Evolutionary conservation across 92 coral and sea anemone genomes (phyloP).

Genomic region (Heteractis magnifica): DNA sequence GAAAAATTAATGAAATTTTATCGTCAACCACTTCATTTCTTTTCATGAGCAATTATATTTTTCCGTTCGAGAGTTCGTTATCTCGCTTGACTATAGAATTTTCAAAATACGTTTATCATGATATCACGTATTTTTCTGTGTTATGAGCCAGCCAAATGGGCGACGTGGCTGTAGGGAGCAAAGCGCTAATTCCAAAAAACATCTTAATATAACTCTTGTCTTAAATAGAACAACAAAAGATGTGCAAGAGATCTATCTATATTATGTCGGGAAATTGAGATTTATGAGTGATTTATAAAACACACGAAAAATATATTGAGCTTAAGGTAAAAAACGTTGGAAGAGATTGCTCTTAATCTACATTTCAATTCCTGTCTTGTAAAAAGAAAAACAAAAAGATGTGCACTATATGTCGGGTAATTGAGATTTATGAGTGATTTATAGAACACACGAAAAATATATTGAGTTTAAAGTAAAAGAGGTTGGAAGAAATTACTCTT

Average conservation of each 20-base stretch:
- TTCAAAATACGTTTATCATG: not conserved
- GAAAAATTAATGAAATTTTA: not conserved
- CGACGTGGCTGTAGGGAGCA: not conserved
- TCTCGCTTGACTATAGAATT: not conserved
- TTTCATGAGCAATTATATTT: not conserved
- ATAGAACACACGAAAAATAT: no score
- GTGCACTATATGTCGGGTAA: no score
- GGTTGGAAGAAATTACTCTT: no score
- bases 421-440: no score
- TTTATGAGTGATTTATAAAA: not conserved
- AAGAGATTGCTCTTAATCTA: no score
- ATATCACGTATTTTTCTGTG: not conserved
- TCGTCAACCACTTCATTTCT: not conserved
- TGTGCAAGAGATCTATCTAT: not conserved
- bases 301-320: no score
- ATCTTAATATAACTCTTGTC: not conserved
- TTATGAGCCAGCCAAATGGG: not conserved
- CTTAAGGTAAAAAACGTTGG: no score
- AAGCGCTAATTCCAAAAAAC: not conserved
- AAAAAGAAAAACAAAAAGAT: no score
- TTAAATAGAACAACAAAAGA: not conserved
- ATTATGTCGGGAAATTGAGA: not conserved
- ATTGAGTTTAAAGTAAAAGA: no score
- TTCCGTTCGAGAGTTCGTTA: not conserved
- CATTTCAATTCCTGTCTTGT: no score